phyloP scores from a whole-genome alignment of 2,888 invertebrate genomes.

The Cybosia mesomella region DNA sequence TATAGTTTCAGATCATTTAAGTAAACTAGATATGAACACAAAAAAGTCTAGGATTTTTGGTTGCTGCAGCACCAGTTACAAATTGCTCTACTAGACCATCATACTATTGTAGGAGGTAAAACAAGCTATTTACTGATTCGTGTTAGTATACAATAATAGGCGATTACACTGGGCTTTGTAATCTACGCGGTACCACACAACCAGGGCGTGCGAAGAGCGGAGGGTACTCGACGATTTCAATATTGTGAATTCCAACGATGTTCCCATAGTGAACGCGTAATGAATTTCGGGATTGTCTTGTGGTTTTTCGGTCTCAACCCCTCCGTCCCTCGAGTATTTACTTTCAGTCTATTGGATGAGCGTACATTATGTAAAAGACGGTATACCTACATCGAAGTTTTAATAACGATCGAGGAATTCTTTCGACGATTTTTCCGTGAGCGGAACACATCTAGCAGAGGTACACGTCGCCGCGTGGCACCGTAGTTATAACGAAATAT shows the following conservation, averaged over 20 bases:
- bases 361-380: constrained; percentile 59
- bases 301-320: constrained; percentile 80
- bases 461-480: constrained; percentile 72
- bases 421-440: constrained; percentile 65
- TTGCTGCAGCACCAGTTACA: background rate
- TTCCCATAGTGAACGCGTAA: constrained; percentile 77
- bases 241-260: constrained; percentile 86
- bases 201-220: constrained; percentile 47
- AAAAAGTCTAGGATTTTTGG: background rate
- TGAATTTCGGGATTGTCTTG: constrained; percentile 86
- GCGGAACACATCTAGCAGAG: constrained; percentile 50
- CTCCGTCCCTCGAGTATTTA: constrained; percentile 67
- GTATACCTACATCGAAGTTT: constrained; percentile 45
- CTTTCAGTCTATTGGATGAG: constrained; percentile 65
- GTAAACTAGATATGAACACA: too few species aligned
- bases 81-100: constrained; percentile 6
- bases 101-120: constrained; percentile 40
- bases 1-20: too few species aligned
- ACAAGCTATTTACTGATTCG: constrained; percentile 72
- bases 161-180: constrained; percentile 65
- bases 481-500: constrained; percentile 69
- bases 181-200: constrained; percentile 48
- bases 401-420: constrained; percentile 55
- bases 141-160: constrained; percentile 73
- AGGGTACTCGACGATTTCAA: constrained; percentile 74